Base-by-base conservation (phyloP, 1,140 invertebrate genomes). In the Drosophila nasuta region DNA sequence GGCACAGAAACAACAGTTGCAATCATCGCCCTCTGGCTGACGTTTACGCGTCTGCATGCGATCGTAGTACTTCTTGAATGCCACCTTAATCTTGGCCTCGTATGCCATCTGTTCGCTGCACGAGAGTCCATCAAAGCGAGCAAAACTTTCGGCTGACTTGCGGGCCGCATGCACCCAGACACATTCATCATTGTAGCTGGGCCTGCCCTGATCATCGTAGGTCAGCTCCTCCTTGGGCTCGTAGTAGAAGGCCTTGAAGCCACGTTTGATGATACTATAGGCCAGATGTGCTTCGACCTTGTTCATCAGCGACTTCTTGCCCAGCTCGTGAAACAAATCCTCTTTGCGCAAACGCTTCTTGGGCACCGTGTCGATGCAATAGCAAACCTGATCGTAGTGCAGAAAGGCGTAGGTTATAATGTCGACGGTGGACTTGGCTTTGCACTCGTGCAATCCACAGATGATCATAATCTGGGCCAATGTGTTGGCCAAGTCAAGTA, bases 211-310 rank as follows among this genome's bases (percentile, higher is more conserved):
- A 0, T 88, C 82, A 25, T 91, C 83, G 51, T 85, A 77, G 13
- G 89, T 88, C 33, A 76, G 15, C 7, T 83, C 81, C 63, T 74
- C 35, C 25, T 91, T 92, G 3, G 91, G 88, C 51, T 88, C 74
- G 38, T 92, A 92, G 67, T 92, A 92, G 63, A 82, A 92, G 33
- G 91, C 91, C 58, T 92, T 92, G 52, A 92, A 92, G 56, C 80
- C 91, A 1, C 88, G 76, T 77, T 92, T 92, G 0, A 92, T 81
- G 8, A 92, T 92, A 5, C 69, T 77, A 20, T 92, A 92, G 13
- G 91, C 86, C 58, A 92, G 45, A 57, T 92, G 88, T 0, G 91
- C 91, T 41, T 92, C 91, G 10, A 92, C 82, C 46, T 89, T 87
- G 70, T 92, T 92, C 91, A 92, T 92, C 10, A 91, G 74, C 38